Evolutionary conservation across 2,113 vertebrate species (phyloP).

Genomic region (Dasyurus viverrinus): DNA sequence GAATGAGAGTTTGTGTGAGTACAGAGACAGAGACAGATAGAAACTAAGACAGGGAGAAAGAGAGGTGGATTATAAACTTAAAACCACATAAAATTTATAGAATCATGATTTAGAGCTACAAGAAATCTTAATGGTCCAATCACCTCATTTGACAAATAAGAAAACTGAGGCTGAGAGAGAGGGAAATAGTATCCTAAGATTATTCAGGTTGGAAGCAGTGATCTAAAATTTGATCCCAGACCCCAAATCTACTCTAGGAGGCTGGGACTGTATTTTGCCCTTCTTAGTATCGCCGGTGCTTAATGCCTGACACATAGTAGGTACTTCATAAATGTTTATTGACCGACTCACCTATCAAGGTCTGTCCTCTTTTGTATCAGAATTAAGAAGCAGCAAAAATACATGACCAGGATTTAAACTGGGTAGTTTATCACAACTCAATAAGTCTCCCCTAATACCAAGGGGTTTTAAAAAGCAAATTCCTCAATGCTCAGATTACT

Average conservation of each 20-base stretch:
- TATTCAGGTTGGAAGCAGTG: not conserved
- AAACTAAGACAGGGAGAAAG: too few relatives aligned
- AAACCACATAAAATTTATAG: not conserved
- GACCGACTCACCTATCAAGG: not conserved
- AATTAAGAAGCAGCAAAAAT: not conserved
- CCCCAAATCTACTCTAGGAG: not conserved
- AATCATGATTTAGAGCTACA: not conserved
- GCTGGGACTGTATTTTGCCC: not conserved
- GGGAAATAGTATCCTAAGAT: not conserved
- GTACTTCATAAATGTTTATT: not conserved
- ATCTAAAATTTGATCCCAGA: not conserved
- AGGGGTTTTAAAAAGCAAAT: not conserved
- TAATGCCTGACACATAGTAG: not conserved
- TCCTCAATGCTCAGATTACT: not conserved
- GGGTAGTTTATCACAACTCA: not conserved
- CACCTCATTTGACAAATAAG: not conserved
- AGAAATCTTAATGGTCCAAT: not conserved
- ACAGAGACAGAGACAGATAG: too few relatives aligned
- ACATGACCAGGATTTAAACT: not conserved
- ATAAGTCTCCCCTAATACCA: not conserved
- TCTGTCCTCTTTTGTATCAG: not conserved
- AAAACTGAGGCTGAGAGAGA: not conserved
- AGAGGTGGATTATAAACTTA: not conserved
- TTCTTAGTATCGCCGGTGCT: not conserved
- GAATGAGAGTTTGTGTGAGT: too few relatives aligned